Conservation (phyloP, 2,888 invertebrate genomes). For the Caenorhabditis doughertyi region DNA sequence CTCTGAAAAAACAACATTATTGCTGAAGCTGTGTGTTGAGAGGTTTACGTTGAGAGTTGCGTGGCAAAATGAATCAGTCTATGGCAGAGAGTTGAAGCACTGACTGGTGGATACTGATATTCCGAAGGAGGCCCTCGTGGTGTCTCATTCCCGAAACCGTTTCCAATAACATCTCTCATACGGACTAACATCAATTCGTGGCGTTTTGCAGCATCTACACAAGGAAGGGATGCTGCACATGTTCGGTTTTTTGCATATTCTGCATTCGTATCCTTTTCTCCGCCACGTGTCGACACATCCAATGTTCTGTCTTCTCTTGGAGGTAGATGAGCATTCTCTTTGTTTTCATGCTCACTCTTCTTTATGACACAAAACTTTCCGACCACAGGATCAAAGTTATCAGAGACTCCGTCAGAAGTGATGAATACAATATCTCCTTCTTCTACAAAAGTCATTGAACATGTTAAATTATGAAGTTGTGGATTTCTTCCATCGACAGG, state of each 20-base stretch:
- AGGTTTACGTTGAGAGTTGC: conserved; percentile 84
- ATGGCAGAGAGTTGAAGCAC: conserved; percentile 86
- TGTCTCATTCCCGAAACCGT: conserved; percentile 85
- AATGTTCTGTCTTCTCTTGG: conserved; percentile 67
- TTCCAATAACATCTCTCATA: conserved; percentile 88
- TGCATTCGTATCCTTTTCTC: conserved; percentile 61
- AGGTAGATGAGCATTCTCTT: conserved; percentile 69
- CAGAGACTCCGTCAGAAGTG: conserved; percentile 93
- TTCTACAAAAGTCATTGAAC: conserved; percentile 89
- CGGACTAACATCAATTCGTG: conserved; percentile 85
- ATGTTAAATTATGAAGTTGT: conserved; percentile 91
- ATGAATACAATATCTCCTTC: conserved; percentile 90
- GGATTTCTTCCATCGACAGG: conserved; percentile 91
- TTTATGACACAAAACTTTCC: conserved; percentile 88
- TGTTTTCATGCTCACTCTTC: conserved; percentile 71
- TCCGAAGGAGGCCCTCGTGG: conserved; percentile 75
- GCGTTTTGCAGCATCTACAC: conserved; percentile 88
- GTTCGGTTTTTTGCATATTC: conserved; percentile 70
- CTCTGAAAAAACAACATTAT: conserved; percentile 85
- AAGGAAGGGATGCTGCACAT: conserved; percentile 85
- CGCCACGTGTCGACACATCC: conserved; percentile 64
- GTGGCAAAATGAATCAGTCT: conserved; percentile 89
- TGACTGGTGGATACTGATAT: conserved; percentile 83
- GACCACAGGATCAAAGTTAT: conserved; percentile 94
- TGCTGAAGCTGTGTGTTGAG: background rate